Conservation (phyloP, 2,113 vertebrate genomes). For the Siniperca chuatsi region DNA sequence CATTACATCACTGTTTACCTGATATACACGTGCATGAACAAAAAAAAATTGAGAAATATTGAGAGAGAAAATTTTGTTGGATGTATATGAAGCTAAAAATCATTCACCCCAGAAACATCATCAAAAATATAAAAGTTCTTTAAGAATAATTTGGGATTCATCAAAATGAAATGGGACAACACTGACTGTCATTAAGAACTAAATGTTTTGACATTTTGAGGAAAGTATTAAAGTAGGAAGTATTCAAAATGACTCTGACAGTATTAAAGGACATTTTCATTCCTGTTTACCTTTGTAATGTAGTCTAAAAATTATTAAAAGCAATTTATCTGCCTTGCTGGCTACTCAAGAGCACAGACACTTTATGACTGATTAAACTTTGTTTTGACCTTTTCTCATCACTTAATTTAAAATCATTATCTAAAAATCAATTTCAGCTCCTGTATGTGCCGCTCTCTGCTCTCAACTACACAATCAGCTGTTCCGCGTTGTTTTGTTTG, state of each 20-base stretch:
- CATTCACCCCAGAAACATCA: background rate
- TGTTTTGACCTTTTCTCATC: background rate
- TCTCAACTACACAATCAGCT: background rate
- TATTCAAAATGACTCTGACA: no score
- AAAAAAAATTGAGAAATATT: background rate
- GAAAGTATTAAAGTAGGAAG: no score
- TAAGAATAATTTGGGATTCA: no score
- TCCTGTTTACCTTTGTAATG: no score
- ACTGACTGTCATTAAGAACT: no score
- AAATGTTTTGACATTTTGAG: no score
- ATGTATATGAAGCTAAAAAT: background rate
- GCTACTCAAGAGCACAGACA: background rate
- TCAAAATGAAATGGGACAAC: no score
- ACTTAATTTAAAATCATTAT: background rate
- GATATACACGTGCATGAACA: no score
- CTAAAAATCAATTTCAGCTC: background rate
- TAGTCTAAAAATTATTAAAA: background rate
- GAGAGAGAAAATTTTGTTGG: background rate
- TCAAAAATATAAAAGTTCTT: no score
- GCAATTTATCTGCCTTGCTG: background rate
- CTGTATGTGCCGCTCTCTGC: background rate
- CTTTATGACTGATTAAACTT: background rate
- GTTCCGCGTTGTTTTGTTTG: constrained; percentile 8
- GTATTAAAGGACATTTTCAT: no score
- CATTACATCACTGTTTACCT: background rate